Evolutionary conservation across 1,140 invertebrate genomes (phyloP).

Genomic region (Teleogryllus occipitalis): DNA sequence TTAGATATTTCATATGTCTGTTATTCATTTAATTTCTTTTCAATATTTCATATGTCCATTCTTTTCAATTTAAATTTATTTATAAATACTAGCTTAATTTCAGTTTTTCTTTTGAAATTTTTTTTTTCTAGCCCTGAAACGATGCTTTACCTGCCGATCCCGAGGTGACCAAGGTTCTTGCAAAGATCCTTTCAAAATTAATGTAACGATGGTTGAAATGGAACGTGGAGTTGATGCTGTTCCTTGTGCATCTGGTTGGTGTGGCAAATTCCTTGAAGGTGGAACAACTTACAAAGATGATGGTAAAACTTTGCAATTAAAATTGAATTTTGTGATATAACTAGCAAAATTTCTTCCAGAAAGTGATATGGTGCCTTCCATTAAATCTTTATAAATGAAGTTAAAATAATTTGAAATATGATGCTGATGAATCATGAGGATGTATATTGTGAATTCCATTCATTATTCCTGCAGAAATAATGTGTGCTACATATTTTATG

Average conservation of each 20-base stretch:
- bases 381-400: no score
- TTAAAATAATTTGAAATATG: no score
- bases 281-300: constrained; percentile 54
- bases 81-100: background rate
- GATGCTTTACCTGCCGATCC: constrained; percentile 75
- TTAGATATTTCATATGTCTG: background rate
- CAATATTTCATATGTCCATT: no score
- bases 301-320: constrained; percentile 31
- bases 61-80: background rate
- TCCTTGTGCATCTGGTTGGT: constrained; percentile 88
- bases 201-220: constrained; percentile 53
- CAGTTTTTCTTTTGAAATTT: background rate
- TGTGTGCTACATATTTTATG: no score
- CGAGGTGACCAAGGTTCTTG: constrained; percentile 79
- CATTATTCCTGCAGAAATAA: no score
- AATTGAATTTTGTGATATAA: no score
- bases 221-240: constrained; percentile 61
- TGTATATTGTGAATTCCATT: no score
- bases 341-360: no score
- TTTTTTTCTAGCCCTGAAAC: constrained; percentile 22
- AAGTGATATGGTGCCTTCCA: no score
- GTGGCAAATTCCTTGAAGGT: constrained; percentile 78
- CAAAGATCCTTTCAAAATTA: constrained; percentile 72
- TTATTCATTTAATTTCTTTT: background rate
- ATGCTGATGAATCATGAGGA: no score